Conservation (phyloP, 2,888 invertebrate species). For the Amblyjoppa fuscipennis region DNA sequence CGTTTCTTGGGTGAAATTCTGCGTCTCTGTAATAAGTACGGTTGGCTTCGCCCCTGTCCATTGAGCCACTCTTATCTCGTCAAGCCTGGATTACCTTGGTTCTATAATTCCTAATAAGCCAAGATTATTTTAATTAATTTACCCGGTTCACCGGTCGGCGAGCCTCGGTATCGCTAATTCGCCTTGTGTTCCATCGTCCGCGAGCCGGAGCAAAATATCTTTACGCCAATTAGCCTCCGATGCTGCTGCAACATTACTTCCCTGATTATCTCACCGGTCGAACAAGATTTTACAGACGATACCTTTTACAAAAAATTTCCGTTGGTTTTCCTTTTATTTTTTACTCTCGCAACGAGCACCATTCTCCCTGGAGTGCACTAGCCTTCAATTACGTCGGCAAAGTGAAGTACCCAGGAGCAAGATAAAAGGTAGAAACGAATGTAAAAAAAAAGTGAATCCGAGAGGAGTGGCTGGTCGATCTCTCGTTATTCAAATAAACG, state of each 20-base stretch:
- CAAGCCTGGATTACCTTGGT: constrained; percentile 52
- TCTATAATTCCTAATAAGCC: constrained; percentile 61
- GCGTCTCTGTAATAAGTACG: constrained; percentile 19
- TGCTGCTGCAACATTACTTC: constrained; percentile 5
- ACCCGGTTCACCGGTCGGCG: constrained; percentile 19
- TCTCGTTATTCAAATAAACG: constrained; percentile 29
- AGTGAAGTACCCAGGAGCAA: constrained; percentile 10
- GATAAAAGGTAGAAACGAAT: not conserved
- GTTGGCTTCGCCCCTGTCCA: constrained; percentile 30
- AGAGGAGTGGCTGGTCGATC: constrained; percentile 1
- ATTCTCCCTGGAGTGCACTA: constrained; percentile 2
- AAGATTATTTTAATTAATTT: constrained; percentile 65
- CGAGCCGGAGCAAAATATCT: constrained; percentile 34
- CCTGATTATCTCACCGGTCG: not conserved
- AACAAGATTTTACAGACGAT: constrained; percentile 25
- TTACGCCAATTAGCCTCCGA: constrained; percentile 32
- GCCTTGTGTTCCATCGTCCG: constrained; percentile 9
- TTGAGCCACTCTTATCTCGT: constrained; percentile 60
- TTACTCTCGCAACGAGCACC: not conserved
- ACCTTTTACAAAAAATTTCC: constrained; percentile 1
- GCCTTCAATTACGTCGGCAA: constrained; percentile 13
- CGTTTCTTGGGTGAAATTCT: not conserved
- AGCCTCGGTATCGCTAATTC: constrained; percentile 17
- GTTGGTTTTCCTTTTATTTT: not conserved
- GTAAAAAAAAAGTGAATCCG: not conserved